Evolutionary conservation across 2,888 invertebrate species (phyloP), one percentile per base, ranked within the genome.

Genomic region (Andrena haemorrhoa): DNA sequence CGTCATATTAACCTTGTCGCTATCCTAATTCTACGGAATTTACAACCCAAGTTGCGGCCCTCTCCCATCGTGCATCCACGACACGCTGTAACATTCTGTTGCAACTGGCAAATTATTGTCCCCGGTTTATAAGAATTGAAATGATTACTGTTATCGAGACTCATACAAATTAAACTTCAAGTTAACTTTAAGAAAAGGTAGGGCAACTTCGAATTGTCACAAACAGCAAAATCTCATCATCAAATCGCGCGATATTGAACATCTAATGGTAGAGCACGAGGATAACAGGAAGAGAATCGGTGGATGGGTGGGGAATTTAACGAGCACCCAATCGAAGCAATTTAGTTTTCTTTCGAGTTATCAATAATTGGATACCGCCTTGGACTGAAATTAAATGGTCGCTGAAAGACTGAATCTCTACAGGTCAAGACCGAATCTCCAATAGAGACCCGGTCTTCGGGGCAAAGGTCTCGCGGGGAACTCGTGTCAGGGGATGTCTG

Each of bases 341-440:
- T 1, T 41, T 41, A 12, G 12, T 41, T 41, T 41, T 12, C 41
- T 16, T 16, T 16, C 41, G 16, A 16, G 41, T 16, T 12, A 5
- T 41, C 4, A 41, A 5, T 16, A 41, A 41, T 41, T 41, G 41
- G 41, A 16, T 41, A 16, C 16, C 16, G 4, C 41, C 16, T 41
- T 41, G 41, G 41, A 16, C 41, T 16, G 41, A 12, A 16, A 41
- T 16, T 41, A 41, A 4, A 35, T n/a, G 12, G 3, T 47, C 20
- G 4, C 16, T 41, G 41, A 63, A 49, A 65, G 2, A 5, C 2
- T 26, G 3, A 23, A 8, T n/a, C 6, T 75, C 91, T 90, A 93
- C 88, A 94, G 89, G 83, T 93, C 93, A 66, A 93, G 91, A 23
- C 94, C 93, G 77, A 93, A 94, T 92, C 93, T 90, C 93, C 94